A percentile compares a stretch with the other conserved stretches of the same genome.
Evolutionary conservation across 2,113 vertebrate species (phyloP).

Genomic region (Phrynosoma blainvillii): DNA sequence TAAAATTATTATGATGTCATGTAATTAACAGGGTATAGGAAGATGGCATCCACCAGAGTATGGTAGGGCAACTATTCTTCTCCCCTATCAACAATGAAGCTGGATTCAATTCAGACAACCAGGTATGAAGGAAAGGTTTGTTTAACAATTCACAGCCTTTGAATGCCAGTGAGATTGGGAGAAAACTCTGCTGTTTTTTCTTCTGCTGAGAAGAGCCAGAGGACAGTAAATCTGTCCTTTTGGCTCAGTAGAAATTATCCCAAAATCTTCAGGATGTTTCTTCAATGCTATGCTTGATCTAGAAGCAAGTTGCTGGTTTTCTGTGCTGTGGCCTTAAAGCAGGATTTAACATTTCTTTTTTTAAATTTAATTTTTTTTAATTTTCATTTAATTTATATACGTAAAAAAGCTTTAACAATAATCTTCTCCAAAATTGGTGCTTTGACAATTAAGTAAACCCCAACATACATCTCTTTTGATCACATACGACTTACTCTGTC

Average conservation of each 20-base stretch:
- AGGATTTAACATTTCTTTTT: no score
- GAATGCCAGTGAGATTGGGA: neutral
- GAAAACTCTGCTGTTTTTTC: neutral
- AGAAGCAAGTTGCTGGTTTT: neutral
- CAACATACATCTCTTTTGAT: no score
- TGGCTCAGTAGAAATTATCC: neutral
- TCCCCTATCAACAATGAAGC: neutral
- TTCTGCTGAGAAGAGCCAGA: neutral
- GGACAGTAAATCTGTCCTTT: neutral
- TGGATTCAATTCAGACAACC: constrained; percentile 20
- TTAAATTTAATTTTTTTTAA: no score
- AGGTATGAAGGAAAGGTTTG: neutral
- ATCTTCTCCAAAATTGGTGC: no score
- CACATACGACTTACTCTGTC: no score
- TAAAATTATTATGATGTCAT: constrained; percentile 7
- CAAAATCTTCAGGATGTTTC: neutral
- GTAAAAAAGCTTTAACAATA: no score
- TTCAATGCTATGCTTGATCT: neutral
- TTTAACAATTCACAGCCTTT: neutral
- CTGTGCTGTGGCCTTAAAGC: no score
- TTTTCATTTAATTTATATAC: no score
- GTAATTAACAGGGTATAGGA: neutral
- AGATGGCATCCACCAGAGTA: neutral
- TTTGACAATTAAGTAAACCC: no score
- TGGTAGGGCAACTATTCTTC: neutral